Percentiles rank a stretch among this genome's conserved stretches.
These are phyloP conservation scores for Catotricha subobsoleta DNA, from an alignment of 2,888 invertebrate genomes.

Conservation along the genomic window DNA sequence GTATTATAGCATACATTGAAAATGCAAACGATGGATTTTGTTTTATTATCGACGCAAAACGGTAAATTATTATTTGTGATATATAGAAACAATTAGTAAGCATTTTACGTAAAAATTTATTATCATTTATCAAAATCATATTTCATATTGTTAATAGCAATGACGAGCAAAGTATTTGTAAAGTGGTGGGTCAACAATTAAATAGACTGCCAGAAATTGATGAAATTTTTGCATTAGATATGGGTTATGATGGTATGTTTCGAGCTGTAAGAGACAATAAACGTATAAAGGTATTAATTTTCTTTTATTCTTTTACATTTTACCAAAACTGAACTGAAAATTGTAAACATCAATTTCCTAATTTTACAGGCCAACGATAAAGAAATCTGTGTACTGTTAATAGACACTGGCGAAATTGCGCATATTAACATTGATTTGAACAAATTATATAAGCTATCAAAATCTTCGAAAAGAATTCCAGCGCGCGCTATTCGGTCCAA, in stretches of 20 bases:
- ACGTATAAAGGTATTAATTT: neutral
- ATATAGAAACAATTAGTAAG: no score
- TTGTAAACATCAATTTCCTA: neutral
- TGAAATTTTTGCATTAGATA: neutral
- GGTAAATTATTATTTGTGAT: no score
- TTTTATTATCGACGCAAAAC: neutral
- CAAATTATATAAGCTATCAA: conserved; percentile 3
- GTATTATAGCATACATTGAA: neutral
- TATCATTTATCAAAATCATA: neutral
- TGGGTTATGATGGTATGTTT: neutral
- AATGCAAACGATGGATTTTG: neutral
- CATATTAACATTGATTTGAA: neutral
- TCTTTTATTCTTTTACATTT: no score
- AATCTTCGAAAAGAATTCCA: neutral
- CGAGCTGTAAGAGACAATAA: neutral
- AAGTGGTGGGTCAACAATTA: no score
- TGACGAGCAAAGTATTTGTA: neutral
- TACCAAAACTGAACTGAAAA: no score
- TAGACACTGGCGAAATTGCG: conserved; percentile 7
- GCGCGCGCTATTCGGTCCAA: conserved; percentile 2
- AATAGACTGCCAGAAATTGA: neutral
- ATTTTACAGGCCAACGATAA: neutral
- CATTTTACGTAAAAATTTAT: neutral
- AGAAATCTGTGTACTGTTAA: conserved; percentile 1
- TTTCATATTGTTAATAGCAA: neutral